Evolutionary conservation across 2,113 vertebrate species (phyloP).

Genomic region (Pithys albifrons): DNA sequence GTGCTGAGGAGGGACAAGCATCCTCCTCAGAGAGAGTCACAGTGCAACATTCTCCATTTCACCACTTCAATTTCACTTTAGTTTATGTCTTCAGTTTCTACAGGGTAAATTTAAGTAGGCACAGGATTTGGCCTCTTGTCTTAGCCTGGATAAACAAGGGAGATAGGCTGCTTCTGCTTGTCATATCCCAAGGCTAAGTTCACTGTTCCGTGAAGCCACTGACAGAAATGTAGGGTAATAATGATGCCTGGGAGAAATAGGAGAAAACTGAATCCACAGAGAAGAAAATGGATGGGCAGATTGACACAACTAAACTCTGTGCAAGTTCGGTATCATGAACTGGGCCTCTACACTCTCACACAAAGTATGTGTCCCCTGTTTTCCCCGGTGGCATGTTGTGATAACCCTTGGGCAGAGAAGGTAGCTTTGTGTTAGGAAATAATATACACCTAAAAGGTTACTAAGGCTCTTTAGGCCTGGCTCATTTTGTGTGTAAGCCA

Average conservation of each 20-base stretch:
- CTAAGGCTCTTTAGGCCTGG: not conserved
- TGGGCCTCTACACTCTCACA: not conserved
- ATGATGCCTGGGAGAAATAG: not conserved
- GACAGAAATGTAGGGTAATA: not conserved
- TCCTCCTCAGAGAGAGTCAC: not conserved
- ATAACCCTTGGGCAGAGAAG: not conserved
- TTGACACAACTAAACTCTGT: not conserved
- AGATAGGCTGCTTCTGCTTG: not conserved
- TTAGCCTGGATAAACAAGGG: not conserved
- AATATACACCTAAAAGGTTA: not conserved
- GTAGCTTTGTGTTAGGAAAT: not conserved
- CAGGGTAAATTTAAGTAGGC: not conserved
- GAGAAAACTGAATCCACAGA: not conserved
- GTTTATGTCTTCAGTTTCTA: not conserved
- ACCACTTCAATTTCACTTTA: not conserved
- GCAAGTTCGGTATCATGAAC: not conserved
- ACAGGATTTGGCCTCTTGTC: not conserved
- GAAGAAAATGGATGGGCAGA: not conserved
- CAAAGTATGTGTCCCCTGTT: not conserved
- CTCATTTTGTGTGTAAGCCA: not conserved
- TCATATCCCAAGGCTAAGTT: not conserved
- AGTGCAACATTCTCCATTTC: not conserved
- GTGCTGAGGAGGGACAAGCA: not conserved
- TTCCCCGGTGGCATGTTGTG: accelerated
- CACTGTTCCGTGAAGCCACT: not conserved